phyloP scores from a whole-genome alignment of 2,113 vertebrate species.

The Gymnogyps californianus region DNA sequence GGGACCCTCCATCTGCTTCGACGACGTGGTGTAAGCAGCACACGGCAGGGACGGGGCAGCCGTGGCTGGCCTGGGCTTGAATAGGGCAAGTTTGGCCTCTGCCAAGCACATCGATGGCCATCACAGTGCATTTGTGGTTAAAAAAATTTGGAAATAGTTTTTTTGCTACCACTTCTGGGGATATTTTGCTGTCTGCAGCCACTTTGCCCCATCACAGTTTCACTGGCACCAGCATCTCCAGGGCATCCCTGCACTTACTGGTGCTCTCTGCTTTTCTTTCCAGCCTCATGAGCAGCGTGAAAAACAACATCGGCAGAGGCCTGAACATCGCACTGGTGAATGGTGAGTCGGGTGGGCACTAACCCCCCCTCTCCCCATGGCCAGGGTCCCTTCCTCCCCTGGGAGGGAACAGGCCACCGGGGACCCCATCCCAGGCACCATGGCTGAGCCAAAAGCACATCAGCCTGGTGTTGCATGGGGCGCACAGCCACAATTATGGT shows the following conservation, averaged over 20 bases:
- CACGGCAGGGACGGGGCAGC: fast-evolving
- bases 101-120: background rate
- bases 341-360: slow-evolving; percentile 68
- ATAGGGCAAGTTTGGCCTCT: background rate
- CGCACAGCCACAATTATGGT: background rate
- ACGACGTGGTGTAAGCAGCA: slow-evolving; percentile 75
- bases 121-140: too few species aligned
- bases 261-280: background rate
- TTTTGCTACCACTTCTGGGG: background rate
- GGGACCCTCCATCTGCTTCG: slow-evolving; percentile 86
- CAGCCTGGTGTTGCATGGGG: fast-evolving
- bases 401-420: background rate
- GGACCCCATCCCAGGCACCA: background rate
- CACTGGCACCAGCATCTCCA: background rate
- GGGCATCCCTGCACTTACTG: background rate
- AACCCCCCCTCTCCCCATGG: background rate
- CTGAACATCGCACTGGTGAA: slow-evolving; percentile 84
- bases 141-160: background rate
- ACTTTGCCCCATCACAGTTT: background rate
- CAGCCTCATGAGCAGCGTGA: slow-evolving; percentile 83
- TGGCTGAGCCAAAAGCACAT: background rate
- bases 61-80: fast-evolving
- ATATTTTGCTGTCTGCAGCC: background rate
- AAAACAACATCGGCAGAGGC: slow-evolving; percentile 83
- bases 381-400: background rate